Conservation (phyloP, 1,140 invertebrate species). For the Calliopsis andreniformis region DNA sequence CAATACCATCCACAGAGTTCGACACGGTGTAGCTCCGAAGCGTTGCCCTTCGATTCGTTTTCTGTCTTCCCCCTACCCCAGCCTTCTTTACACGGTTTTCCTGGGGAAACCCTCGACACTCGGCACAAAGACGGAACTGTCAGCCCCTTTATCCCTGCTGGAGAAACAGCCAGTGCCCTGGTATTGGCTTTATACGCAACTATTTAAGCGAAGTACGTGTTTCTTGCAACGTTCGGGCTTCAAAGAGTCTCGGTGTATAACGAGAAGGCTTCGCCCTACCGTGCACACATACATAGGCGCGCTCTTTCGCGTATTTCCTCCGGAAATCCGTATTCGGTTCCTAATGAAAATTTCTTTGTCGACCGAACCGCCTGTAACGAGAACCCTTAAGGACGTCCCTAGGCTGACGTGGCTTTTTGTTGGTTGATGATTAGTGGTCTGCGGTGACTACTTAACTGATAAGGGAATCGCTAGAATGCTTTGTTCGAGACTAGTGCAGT, state of each 20-base stretch:
- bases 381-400: not conserved
- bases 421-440: not conserved
- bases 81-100: conserved; percentile 23
- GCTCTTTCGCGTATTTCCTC: conserved; percentile 33
- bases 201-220: conserved; percentile 56
- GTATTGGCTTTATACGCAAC: conserved; percentile 55
- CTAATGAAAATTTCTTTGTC: conserved; percentile 62
- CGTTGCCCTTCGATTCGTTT: conserved; percentile 41
- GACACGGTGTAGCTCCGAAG: conserved; percentile 43
- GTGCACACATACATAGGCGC: too few relatives aligned
- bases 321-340: conserved; percentile 26
- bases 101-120: conserved; percentile 25
- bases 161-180: conserved; percentile 25
- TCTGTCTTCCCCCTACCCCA: conserved; percentile 5
- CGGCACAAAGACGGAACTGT: conserved; percentile 25
- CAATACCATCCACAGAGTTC: conserved; percentile 63
- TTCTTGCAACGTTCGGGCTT: conserved; percentile 38
- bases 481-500: too few relatives aligned
- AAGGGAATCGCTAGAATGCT: not conserved
- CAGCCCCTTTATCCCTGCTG: not conserved
- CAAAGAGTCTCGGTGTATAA: conserved; percentile 49
- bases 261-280: not conserved
- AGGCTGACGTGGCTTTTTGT: not conserved
- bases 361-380: conserved; percentile 40
- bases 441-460: not conserved